Evolutionary conservation across 2,797 vertebrate species (phyloP).

Genomic region (Pachyuromys duprasi): DNA sequence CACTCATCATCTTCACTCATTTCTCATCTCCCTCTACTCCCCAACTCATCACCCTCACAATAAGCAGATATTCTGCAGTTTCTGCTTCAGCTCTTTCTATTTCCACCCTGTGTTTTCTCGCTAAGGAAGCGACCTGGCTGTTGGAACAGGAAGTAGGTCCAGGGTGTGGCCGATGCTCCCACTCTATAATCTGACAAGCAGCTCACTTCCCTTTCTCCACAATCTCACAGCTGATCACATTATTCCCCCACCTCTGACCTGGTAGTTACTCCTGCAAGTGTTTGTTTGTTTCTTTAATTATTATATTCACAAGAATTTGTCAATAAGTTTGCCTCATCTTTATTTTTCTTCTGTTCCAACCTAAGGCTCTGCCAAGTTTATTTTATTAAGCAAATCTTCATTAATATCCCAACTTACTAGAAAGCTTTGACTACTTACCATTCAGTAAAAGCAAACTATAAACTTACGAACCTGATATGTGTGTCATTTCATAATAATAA

Average conservation of each 20-base stretch:
- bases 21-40: neutral
- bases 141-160: neutral
- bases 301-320: neutral
- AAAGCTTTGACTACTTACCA: neutral
- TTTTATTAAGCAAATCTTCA: neutral
- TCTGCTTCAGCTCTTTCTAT: neutral
- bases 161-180: neutral
- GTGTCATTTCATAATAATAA: neutral
- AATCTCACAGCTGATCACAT: neutral
- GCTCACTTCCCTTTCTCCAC: neutral
- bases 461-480: neutral
- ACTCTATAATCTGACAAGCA: neutral
- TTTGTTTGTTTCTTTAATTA: neutral
- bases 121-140: neutral
- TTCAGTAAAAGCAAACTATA: neutral
- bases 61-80: neutral
- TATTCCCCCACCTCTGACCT: neutral
- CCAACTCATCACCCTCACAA: neutral
- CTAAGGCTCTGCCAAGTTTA: neutral
- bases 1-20: neutral
- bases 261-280: neutral
- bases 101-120: neutral
- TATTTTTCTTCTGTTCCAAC: neutral
- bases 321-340: neutral
- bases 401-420: neutral